Conservation (phyloP, 1,140 invertebrate species). For the Meloidogyne hapla region DNA sequence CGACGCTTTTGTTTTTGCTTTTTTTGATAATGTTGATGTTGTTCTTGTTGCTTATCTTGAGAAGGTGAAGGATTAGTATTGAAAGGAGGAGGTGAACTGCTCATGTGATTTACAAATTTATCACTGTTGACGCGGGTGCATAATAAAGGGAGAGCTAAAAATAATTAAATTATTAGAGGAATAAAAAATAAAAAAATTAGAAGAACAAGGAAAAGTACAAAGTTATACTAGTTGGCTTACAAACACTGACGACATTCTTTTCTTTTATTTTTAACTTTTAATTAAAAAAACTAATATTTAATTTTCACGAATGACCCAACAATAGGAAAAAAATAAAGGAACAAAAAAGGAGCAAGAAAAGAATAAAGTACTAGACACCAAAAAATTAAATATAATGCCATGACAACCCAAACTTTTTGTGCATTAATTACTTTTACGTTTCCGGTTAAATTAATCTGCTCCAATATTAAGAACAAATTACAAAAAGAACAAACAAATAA, state of each 20-base stretch:
- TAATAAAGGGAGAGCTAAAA: background rate
- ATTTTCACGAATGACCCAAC: too few species aligned
- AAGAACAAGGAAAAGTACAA: too few species aligned
- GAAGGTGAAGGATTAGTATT: background rate
- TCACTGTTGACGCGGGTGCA: conserved; percentile 8
- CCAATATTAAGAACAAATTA: background rate
- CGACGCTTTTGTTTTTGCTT: background rate
- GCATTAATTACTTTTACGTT: background rate
- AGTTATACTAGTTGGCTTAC: too few species aligned
- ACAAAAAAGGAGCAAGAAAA: too few species aligned
- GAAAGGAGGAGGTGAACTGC: conserved; percentile 4
- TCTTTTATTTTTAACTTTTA: background rate
- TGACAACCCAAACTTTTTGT: background rate
- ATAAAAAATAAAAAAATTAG: background rate
- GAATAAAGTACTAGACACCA: background rate
- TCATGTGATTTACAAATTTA: conserved; percentile 31
- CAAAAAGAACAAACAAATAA: conserved; percentile 3
- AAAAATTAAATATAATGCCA: background rate
- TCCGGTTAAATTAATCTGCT: background rate
- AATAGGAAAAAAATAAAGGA: background rate
- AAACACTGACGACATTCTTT: too few species aligned
- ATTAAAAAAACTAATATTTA: background rate
- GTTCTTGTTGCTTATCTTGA: background rate
- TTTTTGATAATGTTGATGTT: background rate
- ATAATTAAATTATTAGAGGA: background rate